Evolutionary conservation across 2,113 vertebrate species (phyloP), one percentile per base, ranked within the genome.

Genomic region (Galbula dea): DNA sequence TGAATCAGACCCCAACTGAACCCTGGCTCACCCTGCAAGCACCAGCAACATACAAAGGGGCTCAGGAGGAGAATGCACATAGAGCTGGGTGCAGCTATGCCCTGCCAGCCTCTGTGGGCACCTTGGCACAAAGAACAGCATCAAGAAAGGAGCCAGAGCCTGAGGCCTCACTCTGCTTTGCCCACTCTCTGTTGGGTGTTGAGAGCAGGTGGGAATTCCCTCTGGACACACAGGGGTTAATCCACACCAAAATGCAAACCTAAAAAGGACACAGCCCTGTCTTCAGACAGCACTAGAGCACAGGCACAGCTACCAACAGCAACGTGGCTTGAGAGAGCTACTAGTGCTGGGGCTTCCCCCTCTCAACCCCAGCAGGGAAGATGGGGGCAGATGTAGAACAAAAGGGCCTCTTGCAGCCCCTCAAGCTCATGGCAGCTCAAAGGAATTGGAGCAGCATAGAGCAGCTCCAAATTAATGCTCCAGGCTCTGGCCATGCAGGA

Each of bases 91-190:
- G 66, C 1, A 5, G 49, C 62, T 9, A 5, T 62, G 83, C 43
- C n/a, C 74, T 59, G 55, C 65, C 39, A 26, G 29, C 34, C 84
- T 46, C 69, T 3, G 14, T 58, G 23, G 34, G 61, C 45, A 45
- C 37, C 45, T 43, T 39, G 63, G 57, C 2, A 2, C 2, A 2
- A 11, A 46, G 24, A 61, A 24, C 34, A 30, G 14, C 20, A 30
- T 2, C 3, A 2, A 26, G 23, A 51, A 46, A 37, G 59, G 11
- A 71, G 55, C 32, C 55, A 48, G 30, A 79, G 41, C 65, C n/a
- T 1, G 1, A 37, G 45, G 59, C 12, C 10, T 15, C 0, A 0
- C 63, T 24, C 30, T 17, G 1, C 37, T 65, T 21, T 57, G 34
- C 48, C 34, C 41, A 29, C 14, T 4, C 21, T 29, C 46, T 34